A percentile compares a stretch with the other conserved stretches of the same genome.
phyloP scores from a whole-genome alignment of 2,888 invertebrate species.

The Drosophila diplacantha region DNA sequence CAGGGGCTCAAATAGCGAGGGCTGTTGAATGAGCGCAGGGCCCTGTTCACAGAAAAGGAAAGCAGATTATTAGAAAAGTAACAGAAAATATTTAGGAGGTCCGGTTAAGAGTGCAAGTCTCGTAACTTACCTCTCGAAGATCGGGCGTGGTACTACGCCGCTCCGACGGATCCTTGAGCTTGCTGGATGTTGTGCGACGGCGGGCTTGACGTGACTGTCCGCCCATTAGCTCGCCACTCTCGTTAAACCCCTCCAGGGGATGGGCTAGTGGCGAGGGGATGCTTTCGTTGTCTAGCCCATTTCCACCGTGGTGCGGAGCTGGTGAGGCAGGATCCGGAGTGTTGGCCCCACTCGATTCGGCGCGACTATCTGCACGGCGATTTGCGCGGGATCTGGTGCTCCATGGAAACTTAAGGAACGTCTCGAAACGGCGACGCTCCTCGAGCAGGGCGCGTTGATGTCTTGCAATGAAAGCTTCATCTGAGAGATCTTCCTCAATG shows the following conservation, averaged over 20 bases:
- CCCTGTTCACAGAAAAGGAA: background rate
- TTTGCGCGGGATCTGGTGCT: conserved; percentile 80
- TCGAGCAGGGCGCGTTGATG: conserved; percentile 83
- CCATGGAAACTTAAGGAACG: conserved; percentile 77
- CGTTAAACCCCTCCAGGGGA: conserved; percentile 67
- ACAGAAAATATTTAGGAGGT: background rate
- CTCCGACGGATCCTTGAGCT: conserved; percentile 66
- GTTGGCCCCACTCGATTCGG: conserved; percentile 85
- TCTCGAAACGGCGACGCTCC: conserved; percentile 85
- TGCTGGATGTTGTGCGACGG: conserved; percentile 76
- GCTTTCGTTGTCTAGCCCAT: conserved; percentile 75
- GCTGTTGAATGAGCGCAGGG: conserved; percentile 76
- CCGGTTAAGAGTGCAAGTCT: background rate
- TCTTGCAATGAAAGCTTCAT: conserved; percentile 83
- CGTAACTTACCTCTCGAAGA: conserved; percentile 75
- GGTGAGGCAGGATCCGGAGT: conserved; percentile 86
- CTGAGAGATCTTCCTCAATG: conserved; percentile 87
- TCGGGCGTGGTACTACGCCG: conserved; percentile 79
- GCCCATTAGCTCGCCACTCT: conserved; percentile 37
- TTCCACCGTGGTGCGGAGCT: conserved; percentile 74
- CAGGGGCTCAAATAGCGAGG: conserved; percentile 85
- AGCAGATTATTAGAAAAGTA: background rate
- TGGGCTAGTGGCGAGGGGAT: conserved; percentile 76
- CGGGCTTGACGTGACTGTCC: conserved; percentile 68
- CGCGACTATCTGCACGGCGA: conserved; percentile 83